These are phyloP conservation scores for Caranx ignobilis DNA, from an alignment of 2,113 vertebrate genomes.

Conservation along the genomic window DNA sequence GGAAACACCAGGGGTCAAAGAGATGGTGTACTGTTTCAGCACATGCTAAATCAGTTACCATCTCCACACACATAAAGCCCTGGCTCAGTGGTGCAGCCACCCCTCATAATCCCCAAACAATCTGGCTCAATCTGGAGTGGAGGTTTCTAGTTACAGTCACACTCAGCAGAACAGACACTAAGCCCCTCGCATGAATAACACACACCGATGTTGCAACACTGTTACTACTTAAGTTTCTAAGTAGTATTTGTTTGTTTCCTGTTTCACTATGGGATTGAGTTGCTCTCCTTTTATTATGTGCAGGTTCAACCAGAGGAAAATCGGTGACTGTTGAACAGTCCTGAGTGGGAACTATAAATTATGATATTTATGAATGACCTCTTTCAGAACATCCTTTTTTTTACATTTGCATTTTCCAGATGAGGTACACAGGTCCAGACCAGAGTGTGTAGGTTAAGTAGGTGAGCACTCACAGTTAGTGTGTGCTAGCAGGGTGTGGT, in stretches of 20 bases:
- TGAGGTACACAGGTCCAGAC: constrained; percentile 45
- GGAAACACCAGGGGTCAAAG: constrained; percentile 83
- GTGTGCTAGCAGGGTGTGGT: constrained; percentile 54
- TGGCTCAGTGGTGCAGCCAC: constrained; percentile 72
- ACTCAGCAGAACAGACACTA: constrained; percentile 56
- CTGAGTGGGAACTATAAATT: constrained; percentile 14
- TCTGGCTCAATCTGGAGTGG: constrained; percentile 81
- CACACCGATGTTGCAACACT: constrained; percentile 33
- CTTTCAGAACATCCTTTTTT: constrained; percentile 27
- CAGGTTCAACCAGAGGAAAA: constrained; percentile 17
- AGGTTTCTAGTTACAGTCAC: constrained; percentile 77
- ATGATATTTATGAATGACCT: constrained; percentile 26
- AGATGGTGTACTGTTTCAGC: constrained; percentile 84
- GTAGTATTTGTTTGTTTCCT: constrained; percentile 63
- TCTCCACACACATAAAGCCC: constrained; percentile 74
- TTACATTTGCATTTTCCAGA: constrained; percentile 43
- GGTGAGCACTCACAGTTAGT: constrained; percentile 35
- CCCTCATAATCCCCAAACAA: constrained; percentile 82
- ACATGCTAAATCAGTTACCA: constrained; percentile 87
- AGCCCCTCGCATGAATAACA: constrained; percentile 34
- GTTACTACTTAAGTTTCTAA: constrained; percentile 46
- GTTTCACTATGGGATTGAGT: constrained; percentile 35
- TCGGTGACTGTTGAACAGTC: neutral
- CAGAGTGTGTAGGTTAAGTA: constrained; percentile 66
- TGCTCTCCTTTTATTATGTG: constrained; percentile 26